Conservation (phyloP, 2,113 vertebrate genomes). For the Gallinago undulata region DNA sequence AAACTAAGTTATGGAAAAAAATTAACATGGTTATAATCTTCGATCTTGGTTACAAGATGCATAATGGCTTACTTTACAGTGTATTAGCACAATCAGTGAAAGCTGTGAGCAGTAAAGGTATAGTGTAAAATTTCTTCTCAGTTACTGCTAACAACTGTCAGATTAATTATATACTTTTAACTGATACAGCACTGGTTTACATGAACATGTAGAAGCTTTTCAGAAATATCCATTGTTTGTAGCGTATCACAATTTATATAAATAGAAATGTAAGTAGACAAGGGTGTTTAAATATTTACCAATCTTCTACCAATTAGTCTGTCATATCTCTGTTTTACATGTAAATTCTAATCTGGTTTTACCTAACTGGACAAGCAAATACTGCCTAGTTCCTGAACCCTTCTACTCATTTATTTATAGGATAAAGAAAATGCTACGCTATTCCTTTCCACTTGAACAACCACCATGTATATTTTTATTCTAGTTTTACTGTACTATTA, state of each 20-base stretch:
- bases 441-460: neutral
- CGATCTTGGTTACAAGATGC: neutral
- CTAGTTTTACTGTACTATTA: neutral
- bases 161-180: neutral
- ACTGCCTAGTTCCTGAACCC: neutral
- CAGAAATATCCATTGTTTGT: neutral
- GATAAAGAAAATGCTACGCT: neutral
- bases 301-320: neutral
- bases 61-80: neutral
- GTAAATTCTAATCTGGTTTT: neutral
- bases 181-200: neutral
- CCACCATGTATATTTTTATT: neutral
- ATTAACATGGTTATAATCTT: neutral
- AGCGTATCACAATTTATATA: neutral
- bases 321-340: accelerated
- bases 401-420: neutral
- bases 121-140: neutral
- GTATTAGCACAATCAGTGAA: neutral
- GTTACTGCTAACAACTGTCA: neutral
- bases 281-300: neutral
- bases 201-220: neutral
- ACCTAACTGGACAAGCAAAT: neutral
- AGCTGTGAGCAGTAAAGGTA: neutral
- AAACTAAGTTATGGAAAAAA: neutral
- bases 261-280: neutral